Conservation (phyloP, 2,888 invertebrate genomes). For the Scaptomyza reducta region DNA sequence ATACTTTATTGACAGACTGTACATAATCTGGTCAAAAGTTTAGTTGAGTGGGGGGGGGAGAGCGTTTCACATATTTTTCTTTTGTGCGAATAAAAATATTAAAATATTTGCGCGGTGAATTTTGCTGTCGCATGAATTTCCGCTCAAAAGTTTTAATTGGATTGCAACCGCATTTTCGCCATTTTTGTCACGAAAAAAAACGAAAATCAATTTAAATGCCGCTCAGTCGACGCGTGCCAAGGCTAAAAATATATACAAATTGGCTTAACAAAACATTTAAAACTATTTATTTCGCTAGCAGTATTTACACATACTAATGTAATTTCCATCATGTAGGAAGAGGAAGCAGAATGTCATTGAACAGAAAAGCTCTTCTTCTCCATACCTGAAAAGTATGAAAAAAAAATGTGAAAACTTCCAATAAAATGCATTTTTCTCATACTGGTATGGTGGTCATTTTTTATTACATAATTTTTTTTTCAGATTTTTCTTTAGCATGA, state of each 20-base stretch:
- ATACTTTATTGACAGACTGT: too few species aligned
- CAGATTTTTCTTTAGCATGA: slow-evolving; percentile 35
- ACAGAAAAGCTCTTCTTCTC: too few species aligned
- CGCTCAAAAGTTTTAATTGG: slow-evolving; percentile 74
- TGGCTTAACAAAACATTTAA: slow-evolving; percentile 33
- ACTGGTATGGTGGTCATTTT: slow-evolving; percentile 62
- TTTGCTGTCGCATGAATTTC: slow-evolving; percentile 40
- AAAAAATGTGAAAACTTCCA: too few species aligned
- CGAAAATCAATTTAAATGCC: slow-evolving; percentile 74
- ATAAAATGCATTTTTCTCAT: slow-evolving; percentile 10
- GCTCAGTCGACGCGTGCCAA: slow-evolving; percentile 49
- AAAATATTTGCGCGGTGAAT: slow-evolving; percentile 45
- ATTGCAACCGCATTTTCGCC: slow-evolving; percentile 69
- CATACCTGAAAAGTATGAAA: too few species aligned
- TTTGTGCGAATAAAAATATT: slow-evolving; percentile 66
- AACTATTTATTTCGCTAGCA: slow-evolving; percentile 1
- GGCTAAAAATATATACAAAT: slow-evolving; percentile 53
- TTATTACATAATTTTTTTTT: slow-evolving; percentile 37
- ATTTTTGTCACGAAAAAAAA: slow-evolving; percentile 17
- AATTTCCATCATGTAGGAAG: too few species aligned
- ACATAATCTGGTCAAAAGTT: slow-evolving; percentile 22
- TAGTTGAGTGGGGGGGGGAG: slow-evolving; percentile 26
- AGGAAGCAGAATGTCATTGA: too few species aligned
- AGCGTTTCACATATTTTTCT: background rate
- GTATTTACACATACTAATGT: too few species aligned